Percentiles rank a stretch among this genome's conserved stretches.
Evolutionary conservation across 2,797 vertebrate species (phyloP).

Genomic region (Catamblyrhynchus diadema): DNA sequence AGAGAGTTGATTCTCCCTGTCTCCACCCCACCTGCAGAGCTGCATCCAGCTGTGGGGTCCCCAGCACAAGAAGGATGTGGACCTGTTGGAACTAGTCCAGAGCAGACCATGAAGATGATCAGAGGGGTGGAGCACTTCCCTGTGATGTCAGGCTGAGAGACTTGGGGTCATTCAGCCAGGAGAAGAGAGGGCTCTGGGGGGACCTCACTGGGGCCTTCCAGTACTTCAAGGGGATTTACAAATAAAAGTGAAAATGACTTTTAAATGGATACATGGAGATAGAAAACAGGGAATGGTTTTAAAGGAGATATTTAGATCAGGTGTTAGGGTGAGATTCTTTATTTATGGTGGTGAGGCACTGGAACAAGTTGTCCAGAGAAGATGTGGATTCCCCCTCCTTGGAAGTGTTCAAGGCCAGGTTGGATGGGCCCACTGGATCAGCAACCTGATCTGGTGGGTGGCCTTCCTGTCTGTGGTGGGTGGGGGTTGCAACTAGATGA

Average conservation of each 20-base stretch:
- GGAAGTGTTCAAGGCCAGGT: not conserved
- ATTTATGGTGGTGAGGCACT: not conserved
- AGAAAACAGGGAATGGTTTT: not conserved
- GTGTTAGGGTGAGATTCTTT: not conserved
- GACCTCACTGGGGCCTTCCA: accelerated
- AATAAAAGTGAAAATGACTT: not conserved
- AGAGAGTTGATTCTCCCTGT: not conserved
- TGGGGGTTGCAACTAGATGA: not conserved
- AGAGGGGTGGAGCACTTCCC: not conserved
- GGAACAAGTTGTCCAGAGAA: not conserved
- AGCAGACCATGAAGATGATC: not conserved
- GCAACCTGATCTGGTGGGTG: not conserved
- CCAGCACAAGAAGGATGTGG: accelerated
- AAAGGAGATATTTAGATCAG: not conserved
- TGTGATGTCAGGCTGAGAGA: not conserved
- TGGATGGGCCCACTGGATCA: not conserved
- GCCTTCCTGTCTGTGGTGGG: not conserved
- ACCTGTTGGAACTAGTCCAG: not conserved
- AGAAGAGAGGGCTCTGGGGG: not conserved
- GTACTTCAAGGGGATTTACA: not conserved
- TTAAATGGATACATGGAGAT: not conserved
- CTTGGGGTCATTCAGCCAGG: not conserved
- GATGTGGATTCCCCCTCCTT: not conserved
- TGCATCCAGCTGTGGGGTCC: not conserved
- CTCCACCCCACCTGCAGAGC: not conserved